Conservation (phyloP, 2,797 vertebrate genomes). For the Garrulus glandarius region DNA sequence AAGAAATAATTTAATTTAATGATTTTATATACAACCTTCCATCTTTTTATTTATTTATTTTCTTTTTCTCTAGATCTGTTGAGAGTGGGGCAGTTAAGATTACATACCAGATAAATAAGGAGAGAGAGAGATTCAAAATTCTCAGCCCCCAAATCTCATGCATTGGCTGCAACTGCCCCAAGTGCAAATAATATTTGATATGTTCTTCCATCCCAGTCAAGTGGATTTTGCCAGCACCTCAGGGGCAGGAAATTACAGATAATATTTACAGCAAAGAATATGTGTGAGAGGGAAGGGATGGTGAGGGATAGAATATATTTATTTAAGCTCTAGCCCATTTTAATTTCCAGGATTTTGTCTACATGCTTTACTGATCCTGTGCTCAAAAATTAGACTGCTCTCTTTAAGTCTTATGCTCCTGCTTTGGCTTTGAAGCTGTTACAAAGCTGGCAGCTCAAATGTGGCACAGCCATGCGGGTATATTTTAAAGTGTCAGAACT, state of each 20-base stretch:
- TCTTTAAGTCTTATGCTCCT: not conserved
- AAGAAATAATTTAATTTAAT: not conserved
- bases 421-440: constrained; percentile 2
- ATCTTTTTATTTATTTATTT: not conserved
- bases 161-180: not conserved
- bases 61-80: not conserved
- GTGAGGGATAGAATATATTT: not conserved
- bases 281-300: not conserved
- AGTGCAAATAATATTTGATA: not conserved
- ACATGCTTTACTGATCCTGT: not conserved
- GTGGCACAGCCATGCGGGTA: not conserved
- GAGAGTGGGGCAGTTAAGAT: not conserved
- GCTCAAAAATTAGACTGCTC: not conserved
- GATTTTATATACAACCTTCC: not conserved
- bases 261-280: not conserved
- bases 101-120: not conserved
- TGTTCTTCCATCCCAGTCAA: not conserved
- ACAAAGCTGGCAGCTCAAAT: not conserved
- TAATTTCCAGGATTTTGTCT: not conserved
- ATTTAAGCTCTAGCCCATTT: not conserved
- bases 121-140: not conserved
- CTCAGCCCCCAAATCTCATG: not conserved
- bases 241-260: not conserved
- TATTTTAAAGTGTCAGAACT: constrained; percentile 15
- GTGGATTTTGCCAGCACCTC: not conserved